A percentile compares a stretch with the other conserved stretches of the same genome.
Conservation (phyloP, 2,113 vertebrate genomes). For the Trematocara variabile region DNA sequence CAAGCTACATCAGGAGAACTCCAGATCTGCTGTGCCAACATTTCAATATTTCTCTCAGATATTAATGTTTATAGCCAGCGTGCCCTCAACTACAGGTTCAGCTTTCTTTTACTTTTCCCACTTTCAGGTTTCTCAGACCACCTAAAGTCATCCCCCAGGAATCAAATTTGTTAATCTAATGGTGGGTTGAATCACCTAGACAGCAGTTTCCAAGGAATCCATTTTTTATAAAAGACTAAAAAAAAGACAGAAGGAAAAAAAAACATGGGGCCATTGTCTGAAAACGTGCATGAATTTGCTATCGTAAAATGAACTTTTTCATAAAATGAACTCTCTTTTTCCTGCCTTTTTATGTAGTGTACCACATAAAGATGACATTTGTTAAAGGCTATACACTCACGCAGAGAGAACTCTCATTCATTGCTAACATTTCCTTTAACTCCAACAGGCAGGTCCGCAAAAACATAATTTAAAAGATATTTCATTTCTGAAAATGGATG, state of each 20-base stretch:
- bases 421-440: background rate
- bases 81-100: background rate
- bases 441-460: background rate
- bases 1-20: background rate
- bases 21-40: background rate
- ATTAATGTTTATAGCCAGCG: conserved; percentile 14
- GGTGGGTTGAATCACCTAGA: background rate
- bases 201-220: background rate
- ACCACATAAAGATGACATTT: background rate
- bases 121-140: background rate
- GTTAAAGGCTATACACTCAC: background rate
- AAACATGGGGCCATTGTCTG: background rate
- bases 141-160: background rate
- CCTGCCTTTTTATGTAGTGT: background rate
- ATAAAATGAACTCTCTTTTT: background rate
- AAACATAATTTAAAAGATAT: background rate
- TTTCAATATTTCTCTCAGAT: conserved; percentile 41
- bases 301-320: background rate
- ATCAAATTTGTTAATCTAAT: conserved; percentile 24
- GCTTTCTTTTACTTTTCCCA: background rate
- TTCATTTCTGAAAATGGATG: background rate
- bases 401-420: background rate
- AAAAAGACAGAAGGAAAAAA: background rate
- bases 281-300: background rate
- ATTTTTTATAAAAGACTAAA: background rate